A percentile compares a stretch with the other conserved stretches of the same genome.
Evolutionary conservation across 2,797 vertebrate species (phyloP).

Genomic region (Falco berigora): DNA sequence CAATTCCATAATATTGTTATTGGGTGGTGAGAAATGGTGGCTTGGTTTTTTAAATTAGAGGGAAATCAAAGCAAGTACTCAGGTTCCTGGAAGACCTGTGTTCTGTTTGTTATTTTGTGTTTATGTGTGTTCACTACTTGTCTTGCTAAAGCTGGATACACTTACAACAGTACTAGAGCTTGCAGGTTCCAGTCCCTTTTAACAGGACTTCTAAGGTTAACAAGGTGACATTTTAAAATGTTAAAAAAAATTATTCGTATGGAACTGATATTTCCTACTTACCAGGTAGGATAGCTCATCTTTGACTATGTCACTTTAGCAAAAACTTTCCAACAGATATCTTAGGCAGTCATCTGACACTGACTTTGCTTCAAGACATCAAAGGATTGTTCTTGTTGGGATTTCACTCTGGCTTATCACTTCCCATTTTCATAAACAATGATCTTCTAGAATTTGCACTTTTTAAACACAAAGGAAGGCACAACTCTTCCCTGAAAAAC

Average conservation of each 20-base stretch:
- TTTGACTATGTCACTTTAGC: neutral
- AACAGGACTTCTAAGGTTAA: neutral
- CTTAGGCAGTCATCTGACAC: neutral
- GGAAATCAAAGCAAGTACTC: neutral
- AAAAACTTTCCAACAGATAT: neutral
- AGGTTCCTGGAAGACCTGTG: neutral
- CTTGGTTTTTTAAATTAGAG: neutral
- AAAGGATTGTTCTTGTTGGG: neutral
- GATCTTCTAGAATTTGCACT: neutral
- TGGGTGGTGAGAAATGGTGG: neutral
- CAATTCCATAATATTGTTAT: neutral
- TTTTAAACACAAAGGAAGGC: neutral
- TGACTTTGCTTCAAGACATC: neutral
- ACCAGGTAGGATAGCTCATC: neutral
- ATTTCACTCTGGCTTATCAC: neutral
- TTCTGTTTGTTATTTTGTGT: neutral
- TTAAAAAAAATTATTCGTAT: neutral
- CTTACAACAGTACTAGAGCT: neutral
- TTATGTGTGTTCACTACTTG: neutral
- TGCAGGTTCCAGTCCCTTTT: neutral
- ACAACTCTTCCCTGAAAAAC: neutral
- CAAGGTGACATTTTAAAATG: neutral
- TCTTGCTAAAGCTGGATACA: neutral
- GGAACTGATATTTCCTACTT: neutral
- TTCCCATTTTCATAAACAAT: neutral